Evolutionary conservation across 2,797 vertebrate genomes (phyloP), one percentile per base, ranked within the genome.

Genomic region (Merluccius polli): DNA sequence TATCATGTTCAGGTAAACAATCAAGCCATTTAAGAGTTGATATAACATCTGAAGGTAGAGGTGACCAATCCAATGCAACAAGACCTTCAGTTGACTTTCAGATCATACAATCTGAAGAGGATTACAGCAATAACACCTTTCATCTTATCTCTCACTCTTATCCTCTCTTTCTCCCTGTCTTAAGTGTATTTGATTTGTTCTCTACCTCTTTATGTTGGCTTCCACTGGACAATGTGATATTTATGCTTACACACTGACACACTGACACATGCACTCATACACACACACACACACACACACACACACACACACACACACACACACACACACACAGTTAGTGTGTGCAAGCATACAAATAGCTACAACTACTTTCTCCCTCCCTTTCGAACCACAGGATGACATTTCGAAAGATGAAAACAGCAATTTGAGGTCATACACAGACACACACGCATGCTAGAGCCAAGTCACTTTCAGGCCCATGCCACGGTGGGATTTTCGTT

Each of bases 401-500:
- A 79, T 79, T 84, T 85, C 75, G 82, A 68, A 79, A 78, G 48
- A 73, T 70, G 70, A 87, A 81, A 79, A 82, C 79, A 79, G 75
- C 85, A 83, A 83, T 85, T 84, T 83, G 77, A 83, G 78, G 77
- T 78, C 77, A 70, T 27, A 41, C 77, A 30, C 59, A 68, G 71
- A 27, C 71, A 29, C 71, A 24, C 75, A 68, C n/a, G 27, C 59
- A 65, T 12, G 24, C 59, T 27, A 27, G 59, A 65, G 59, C 24
- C 59, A 52, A 15, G 12, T 44, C 41, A 52, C 44, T 52, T 27
- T 65, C 59, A 65, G 59, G n/a, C 21, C 44, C 48, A 72, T 38
- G 33, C 70, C 38, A 41, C 31, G 29, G 35, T 11, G 52, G 16
- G 52, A n/a, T n/a, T 72, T 72, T 41, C 11, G 1, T 24, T 67